Evolutionary conservation across 1,140 invertebrate genomes (phyloP).

Genomic region (Aplysia californica): DNA sequence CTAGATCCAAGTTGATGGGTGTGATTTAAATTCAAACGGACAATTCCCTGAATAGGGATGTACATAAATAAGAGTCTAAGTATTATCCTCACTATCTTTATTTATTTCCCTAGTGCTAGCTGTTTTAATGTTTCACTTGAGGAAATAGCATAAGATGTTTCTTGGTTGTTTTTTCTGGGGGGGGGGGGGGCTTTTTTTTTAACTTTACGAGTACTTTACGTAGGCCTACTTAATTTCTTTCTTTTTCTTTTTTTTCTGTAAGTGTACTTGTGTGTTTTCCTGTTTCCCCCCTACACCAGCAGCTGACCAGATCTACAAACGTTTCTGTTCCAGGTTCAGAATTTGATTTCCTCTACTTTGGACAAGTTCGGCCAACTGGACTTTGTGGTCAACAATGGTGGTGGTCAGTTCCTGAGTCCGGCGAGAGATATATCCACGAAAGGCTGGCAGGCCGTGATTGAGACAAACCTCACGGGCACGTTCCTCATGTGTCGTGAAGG

Average conservation of each 20-base stretch:
- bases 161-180: too few species aligned
- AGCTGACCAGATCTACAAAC: neutral
- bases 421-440: conserved; percentile 66
- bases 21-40: too few species aligned
- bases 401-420: conserved; percentile 70
- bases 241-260: neutral
- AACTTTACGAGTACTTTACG: too few species aligned
- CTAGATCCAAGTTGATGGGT: too few species aligned
- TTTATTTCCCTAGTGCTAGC: too few species aligned
- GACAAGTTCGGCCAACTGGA: conserved; percentile 67
- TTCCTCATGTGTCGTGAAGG: conserved; percentile 70
- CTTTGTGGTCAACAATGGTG: conserved; percentile 71
- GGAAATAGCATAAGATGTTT: too few species aligned
- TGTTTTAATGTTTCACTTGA: too few species aligned
- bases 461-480: conserved; percentile 72
- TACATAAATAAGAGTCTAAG: too few species aligned
- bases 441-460: conserved; percentile 73
- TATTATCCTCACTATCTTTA: too few species aligned
- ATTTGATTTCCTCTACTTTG: conserved; percentile 61
- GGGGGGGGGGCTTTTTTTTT: too few species aligned
- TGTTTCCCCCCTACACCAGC: too few species aligned
- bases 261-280: neutral
- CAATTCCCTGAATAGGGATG: too few species aligned
- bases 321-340: conserved; percentile 65
- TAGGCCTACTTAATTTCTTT: neutral